phyloP scores from a whole-genome alignment of 2,113 vertebrate species.

The Anoplopoma fimbria region DNA sequence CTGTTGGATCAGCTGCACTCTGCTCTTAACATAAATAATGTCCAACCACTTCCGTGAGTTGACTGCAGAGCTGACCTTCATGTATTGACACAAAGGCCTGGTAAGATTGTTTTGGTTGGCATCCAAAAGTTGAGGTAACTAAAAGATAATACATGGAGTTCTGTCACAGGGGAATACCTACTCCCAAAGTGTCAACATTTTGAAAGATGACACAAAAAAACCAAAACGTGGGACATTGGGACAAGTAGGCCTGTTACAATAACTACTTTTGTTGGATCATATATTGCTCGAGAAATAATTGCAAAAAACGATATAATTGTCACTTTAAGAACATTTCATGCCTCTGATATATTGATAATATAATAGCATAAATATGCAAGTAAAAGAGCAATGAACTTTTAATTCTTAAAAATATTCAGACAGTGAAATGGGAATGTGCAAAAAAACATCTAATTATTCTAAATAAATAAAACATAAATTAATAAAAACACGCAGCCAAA shows the following conservation, averaged over 20 bases:
- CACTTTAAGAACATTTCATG: not conserved
- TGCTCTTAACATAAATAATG: conserved; percentile 53
- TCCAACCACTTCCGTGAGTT: conserved; percentile 40
- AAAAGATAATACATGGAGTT: conserved; percentile 26
- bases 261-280: not conserved
- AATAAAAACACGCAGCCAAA: too few relatives aligned
- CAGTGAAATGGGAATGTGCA: too few relatives aligned
- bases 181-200: conserved; percentile 42
- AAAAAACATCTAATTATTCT: too few relatives aligned
- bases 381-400: too few relatives aligned
- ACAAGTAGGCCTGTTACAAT: not conserved
- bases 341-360: not conserved
- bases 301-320: not conserved
- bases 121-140: conserved; percentile 43
- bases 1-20: conserved; percentile 29
- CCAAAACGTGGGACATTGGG: not conserved
- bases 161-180: conserved; percentile 31
- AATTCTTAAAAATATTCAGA: too few relatives aligned
- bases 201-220: conserved; percentile 5
- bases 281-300: not conserved
- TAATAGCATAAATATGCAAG: too few relatives aligned
- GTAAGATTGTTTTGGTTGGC: conserved; percentile 53
- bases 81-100: conserved; percentile 53
- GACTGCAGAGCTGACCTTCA: conserved; percentile 32
- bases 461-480: too few relatives aligned